Evolutionary conservation across 2,797 vertebrate species (phyloP).

Genomic region (Sebastolobus altivelis): DNA sequence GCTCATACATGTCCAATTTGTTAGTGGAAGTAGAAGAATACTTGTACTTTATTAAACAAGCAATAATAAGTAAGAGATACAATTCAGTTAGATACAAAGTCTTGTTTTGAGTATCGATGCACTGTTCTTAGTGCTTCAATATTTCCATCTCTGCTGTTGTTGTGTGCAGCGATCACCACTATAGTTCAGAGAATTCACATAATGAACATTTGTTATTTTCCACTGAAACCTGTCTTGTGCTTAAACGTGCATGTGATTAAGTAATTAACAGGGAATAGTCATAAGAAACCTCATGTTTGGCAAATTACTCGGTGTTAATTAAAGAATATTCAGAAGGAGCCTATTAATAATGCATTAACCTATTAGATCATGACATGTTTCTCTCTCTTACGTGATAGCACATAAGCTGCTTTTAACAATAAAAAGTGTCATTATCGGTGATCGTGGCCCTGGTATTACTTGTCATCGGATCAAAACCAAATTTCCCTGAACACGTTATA

Average conservation of each 20-base stretch:
- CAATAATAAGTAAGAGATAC: neutral
- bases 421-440: neutral
- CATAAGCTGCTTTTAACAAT: neutral
- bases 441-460: neutral
- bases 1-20: no score
- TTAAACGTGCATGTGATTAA: constrained; percentile 10
- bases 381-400: neutral
- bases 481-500: neutral
- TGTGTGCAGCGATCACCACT: neutral
- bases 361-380: neutral
- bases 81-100: neutral
- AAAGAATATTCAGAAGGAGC: constrained; percentile 1
- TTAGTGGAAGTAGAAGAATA: no score
- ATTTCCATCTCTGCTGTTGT: neutral
- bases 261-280: constrained; percentile 8
- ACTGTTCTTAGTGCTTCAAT: neutral
- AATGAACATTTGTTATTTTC: neutral
- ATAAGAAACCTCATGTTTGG: neutral
- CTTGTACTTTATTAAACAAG: neutral
- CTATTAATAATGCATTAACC: constrained; percentile 12
- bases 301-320: constrained; percentile 11
- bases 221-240: neutral
- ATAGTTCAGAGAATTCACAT: neutral
- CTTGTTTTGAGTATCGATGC: neutral
- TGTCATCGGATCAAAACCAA: neutral